Conservation (phyloP, 1,140 invertebrate genomes). For the Bombus breviceps region DNA sequence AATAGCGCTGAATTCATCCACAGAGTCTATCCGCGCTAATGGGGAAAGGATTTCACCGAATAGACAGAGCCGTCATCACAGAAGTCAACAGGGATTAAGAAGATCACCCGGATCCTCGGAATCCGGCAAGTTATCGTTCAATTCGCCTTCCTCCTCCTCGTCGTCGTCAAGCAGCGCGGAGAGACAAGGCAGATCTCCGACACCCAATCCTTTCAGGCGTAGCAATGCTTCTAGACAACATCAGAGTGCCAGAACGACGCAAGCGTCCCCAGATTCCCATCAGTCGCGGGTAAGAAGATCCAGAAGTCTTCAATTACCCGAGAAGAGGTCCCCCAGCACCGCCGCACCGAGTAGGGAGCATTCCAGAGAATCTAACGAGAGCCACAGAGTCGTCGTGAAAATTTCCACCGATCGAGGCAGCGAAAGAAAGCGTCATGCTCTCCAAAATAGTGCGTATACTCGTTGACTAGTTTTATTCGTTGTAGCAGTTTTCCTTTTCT, state of each 20-base stretch:
- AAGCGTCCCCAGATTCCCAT: slow-evolving; percentile 78
- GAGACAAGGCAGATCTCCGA: slow-evolving; percentile 75
- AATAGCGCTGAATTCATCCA: slow-evolving; percentile 73
- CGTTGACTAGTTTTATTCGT: neutral
- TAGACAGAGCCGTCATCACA: slow-evolving; percentile 72
- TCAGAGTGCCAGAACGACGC: slow-evolving; percentile 74
- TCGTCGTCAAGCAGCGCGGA: slow-evolving; percentile 81
- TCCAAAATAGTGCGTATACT: slow-evolving; percentile 75
- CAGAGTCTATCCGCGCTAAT: slow-evolving; percentile 71
- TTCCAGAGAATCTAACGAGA: slow-evolving; percentile 75
- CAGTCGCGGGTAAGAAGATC: slow-evolving; percentile 82
- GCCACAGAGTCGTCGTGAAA: slow-evolving; percentile 79
- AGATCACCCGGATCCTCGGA: slow-evolving; percentile 82
- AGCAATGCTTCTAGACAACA: slow-evolving; percentile 71
- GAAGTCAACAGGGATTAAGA: slow-evolving; percentile 75
- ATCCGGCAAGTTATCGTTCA: slow-evolving; percentile 78
- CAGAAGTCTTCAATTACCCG: slow-evolving; percentile 84
- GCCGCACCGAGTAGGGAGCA: slow-evolving; percentile 70
- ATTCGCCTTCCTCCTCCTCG: slow-evolving; percentile 81
- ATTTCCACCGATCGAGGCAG: slow-evolving; percentile 73
- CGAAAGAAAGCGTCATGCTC: slow-evolving; percentile 72
- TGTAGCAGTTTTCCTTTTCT: neutral
- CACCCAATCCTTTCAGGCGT: slow-evolving; percentile 76
- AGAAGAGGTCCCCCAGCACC: slow-evolving; percentile 80
- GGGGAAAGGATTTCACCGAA: slow-evolving; percentile 80